These are phyloP conservation scores for Otolemur crassicaudatus DNA, from an alignment of 2,797 vertebrate species.

Conservation along the genomic window DNA sequence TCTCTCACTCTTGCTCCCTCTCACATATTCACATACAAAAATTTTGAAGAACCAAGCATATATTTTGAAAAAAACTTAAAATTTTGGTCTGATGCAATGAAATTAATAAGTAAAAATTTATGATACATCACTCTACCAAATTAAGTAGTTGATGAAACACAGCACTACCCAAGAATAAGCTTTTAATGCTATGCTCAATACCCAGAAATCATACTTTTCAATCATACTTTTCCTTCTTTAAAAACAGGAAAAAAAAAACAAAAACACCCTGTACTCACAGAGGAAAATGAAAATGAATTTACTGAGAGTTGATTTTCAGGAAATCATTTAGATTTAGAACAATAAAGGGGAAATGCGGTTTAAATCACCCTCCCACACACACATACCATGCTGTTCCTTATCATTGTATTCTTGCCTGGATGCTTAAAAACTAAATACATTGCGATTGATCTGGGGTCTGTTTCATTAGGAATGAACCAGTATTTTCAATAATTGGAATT, in stretches of 20 bases:
- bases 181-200: background rate
- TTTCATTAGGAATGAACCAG: slow-evolving; percentile 57
- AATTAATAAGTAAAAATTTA: background rate
- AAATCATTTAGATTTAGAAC: slow-evolving; percentile 19
- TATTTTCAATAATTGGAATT: slow-evolving; percentile 1
- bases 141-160: background rate
- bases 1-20: too few species aligned
- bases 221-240: background rate
- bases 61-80: background rate
- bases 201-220: background rate
- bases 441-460: slow-evolving; percentile 9
- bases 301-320: slow-evolving; percentile 69
- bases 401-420: background rate
- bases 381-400: background rate
- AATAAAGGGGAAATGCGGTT: slow-evolving; percentile 44
- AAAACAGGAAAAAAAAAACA: background rate
- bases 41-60: background rate
- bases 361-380: background rate
- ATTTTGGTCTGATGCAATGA: background rate
- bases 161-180: background rate
- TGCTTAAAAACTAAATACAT: slow-evolving; percentile 1
- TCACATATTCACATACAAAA: background rate
- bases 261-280: background rate
- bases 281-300: background rate
- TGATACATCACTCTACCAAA: background rate